These are phyloP conservation scores for Cynaeus angustus DNA, from an alignment of 2,888 invertebrate genomes.

Conservation along the genomic window DNA sequence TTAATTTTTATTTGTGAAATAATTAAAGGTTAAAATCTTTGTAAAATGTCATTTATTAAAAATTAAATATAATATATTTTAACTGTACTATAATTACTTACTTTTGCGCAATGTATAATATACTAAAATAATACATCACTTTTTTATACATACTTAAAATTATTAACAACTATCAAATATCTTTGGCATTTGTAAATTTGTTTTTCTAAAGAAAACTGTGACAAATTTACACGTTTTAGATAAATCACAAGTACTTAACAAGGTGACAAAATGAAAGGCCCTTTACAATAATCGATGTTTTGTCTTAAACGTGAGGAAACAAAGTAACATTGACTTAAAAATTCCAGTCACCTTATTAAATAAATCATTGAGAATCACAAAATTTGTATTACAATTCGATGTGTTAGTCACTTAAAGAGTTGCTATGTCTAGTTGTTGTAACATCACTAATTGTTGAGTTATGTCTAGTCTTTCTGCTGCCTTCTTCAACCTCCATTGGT, in stretches of 20 bases:
- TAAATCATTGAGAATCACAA: slow-evolving; percentile 51
- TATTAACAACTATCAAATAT: slow-evolving; percentile 58
- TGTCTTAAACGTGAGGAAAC: neutral
- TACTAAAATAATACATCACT: slow-evolving; percentile 52
- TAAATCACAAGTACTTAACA: slow-evolving; percentile 54
- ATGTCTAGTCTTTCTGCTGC: slow-evolving; percentile 86
- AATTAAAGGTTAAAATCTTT: too few relatives aligned
- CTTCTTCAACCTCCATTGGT: slow-evolving; percentile 81
- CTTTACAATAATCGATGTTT: slow-evolving; percentile 39
- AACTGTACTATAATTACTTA: slow-evolving; percentile 46
- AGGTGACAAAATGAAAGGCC: too few relatives aligned
- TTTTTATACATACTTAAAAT: slow-evolving; percentile 46
- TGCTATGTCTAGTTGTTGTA: slow-evolving; percentile 73
- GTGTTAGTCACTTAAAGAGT: slow-evolving; percentile 76
- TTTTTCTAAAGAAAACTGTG: slow-evolving; percentile 55
- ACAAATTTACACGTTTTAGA: slow-evolving; percentile 52
- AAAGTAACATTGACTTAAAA: slow-evolving; percentile 27
- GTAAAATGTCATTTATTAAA: slow-evolving; percentile 65
- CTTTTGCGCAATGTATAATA: slow-evolving; percentile 49
- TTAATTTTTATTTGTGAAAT: too few relatives aligned
- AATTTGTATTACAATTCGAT: slow-evolving; percentile 53
- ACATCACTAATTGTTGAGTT: slow-evolving; percentile 82
- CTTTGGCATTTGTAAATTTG: slow-evolving; percentile 65
- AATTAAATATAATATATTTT: slow-evolving; percentile 52
- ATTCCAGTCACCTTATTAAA: slow-evolving; percentile 50